Evolutionary conservation across 2,113 vertebrate species (phyloP).

Genomic region (human): DNA sequence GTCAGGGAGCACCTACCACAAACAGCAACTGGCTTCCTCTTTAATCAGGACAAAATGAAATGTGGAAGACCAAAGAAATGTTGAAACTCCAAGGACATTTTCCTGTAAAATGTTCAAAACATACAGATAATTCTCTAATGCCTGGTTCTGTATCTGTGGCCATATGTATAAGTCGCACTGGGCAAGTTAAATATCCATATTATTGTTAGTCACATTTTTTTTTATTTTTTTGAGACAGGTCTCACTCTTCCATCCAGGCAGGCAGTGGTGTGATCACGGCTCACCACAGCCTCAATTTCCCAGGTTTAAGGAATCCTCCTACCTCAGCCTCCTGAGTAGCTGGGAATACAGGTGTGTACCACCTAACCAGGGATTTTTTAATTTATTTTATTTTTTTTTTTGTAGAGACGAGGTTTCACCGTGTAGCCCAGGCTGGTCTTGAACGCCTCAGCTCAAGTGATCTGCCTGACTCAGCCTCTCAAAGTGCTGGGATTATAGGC

Average conservation of each 20-base stretch:
- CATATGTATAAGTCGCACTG: not conserved
- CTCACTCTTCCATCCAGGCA: no score
- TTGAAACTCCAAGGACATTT: not conserved
- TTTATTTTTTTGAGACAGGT: no score
- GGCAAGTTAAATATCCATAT: not conserved
- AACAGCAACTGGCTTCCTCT: not conserved
- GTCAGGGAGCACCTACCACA: not conserved
- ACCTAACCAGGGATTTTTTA: no score
- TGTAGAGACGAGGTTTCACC: no score
- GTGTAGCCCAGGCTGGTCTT: no score
- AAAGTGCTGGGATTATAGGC: not conserved
- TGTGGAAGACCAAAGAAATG: not conserved
- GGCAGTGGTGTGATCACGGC: no score
- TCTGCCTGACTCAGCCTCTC: not conserved
- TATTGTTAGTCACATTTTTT: not conserved
- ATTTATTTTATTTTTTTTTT: no score
- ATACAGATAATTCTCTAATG: not conserved
- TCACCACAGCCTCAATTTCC: no score
- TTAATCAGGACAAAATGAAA: not conserved
- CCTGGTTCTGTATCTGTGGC: not conserved
- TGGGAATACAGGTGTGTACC: no score
- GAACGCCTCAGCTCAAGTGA: no score
- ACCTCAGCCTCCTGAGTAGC: no score
- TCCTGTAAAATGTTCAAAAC: not conserved
- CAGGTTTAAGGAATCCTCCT: no score